Evolutionary conservation across 2,113 vertebrate genomes (phyloP).

Genomic region (Ammospiza caudacuta): DNA sequence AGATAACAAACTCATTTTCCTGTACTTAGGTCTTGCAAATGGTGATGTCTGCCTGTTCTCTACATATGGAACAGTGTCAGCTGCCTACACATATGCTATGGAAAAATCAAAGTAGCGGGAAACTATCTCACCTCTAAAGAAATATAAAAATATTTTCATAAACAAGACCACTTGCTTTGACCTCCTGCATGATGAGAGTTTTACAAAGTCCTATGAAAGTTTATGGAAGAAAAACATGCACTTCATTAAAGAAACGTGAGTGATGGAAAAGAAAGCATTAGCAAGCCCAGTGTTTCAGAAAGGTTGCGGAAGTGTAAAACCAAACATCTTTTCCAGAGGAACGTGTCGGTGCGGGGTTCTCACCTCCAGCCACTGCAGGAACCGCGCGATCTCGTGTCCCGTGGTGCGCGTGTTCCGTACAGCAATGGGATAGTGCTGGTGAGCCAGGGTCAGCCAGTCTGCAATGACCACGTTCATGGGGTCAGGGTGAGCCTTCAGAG

Average conservation of each 20-base stretch:
- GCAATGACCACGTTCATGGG: constrained; percentile 83
- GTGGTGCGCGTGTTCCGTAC: constrained; percentile 83
- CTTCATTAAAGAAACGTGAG: not conserved
- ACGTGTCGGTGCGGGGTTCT: not conserved
- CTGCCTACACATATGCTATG: not conserved
- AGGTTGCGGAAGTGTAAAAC: not conserved
- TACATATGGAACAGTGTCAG: not conserved
- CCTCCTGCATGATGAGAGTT: not conserved
- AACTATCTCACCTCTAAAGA: not conserved
- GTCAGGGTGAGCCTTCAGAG: constrained; percentile 74
- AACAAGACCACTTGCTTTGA: not conserved
- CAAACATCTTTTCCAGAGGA: not conserved
- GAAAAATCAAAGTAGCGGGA: not conserved
- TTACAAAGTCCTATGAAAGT: not conserved
- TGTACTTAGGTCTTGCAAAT: not conserved
- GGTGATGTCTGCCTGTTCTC: not conserved
- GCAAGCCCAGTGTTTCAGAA: not conserved
- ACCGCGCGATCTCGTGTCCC: constrained; percentile 85
- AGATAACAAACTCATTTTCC: not conserved
- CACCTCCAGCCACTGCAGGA: constrained; percentile 89
- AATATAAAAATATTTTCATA: not conserved
- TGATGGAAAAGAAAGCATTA: not conserved
- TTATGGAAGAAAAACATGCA: not conserved
- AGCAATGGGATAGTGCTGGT: constrained; percentile 85
- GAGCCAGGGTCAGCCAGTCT: constrained; percentile 86